Percentiles rank a stretch among this genome's conserved stretches.
These are phyloP conservation scores for Euura saliciscinereae DNA, from an alignment of 1,140 invertebrate species.

Conservation along the genomic window DNA sequence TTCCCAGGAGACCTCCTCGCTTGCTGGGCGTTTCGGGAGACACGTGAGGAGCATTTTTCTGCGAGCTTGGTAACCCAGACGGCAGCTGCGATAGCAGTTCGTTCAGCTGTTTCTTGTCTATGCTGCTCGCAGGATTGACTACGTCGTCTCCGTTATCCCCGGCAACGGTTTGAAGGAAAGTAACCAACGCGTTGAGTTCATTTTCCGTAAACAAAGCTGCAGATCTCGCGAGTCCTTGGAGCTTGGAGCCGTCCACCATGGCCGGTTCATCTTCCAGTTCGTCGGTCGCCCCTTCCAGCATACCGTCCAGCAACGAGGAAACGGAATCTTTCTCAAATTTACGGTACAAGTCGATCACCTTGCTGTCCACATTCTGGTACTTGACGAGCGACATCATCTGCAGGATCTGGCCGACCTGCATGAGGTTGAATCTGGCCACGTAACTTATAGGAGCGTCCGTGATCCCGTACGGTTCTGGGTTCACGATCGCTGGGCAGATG, in stretches of 20 bases:
- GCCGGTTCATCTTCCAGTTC: slow-evolving; percentile 62
- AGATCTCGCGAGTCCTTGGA: slow-evolving; percentile 66
- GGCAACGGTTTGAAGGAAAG: slow-evolving; percentile 53
- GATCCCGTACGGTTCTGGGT: slow-evolving; percentile 95
- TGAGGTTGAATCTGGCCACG: slow-evolving; percentile 90
- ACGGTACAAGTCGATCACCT: slow-evolving; percentile 75
- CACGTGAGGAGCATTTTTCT: slow-evolving; percentile 38
- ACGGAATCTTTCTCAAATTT: slow-evolving; percentile 80
- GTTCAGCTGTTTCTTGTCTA: slow-evolving; percentile 45
- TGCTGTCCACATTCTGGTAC: slow-evolving; percentile 78
- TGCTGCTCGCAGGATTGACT: slow-evolving; percentile 9
- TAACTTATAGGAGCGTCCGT: slow-evolving; percentile 92
- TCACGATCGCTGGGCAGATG: slow-evolving; percentile 95
- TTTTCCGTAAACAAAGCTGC: slow-evolving; percentile 72
- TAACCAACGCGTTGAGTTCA: slow-evolving; percentile 70
- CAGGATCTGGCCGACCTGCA: slow-evolving; percentile 89
- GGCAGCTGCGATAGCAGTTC: slow-evolving; percentile 52
- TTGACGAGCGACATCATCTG: slow-evolving; percentile 88
- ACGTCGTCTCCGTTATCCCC: slow-evolving; percentile 25
- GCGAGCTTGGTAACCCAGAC: slow-evolving; percentile 27
- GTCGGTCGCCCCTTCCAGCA: slow-evolving; percentile 68
- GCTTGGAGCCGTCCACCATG: slow-evolving; percentile 63
- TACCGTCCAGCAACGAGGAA: slow-evolving; percentile 73
- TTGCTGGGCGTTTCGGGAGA: slow-evolving; percentile 44
- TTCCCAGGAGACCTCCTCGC: slow-evolving; percentile 45